phyloP scores from a whole-genome alignment of 2,888 invertebrate genomes.

The Mamestra brassicae region DNA sequence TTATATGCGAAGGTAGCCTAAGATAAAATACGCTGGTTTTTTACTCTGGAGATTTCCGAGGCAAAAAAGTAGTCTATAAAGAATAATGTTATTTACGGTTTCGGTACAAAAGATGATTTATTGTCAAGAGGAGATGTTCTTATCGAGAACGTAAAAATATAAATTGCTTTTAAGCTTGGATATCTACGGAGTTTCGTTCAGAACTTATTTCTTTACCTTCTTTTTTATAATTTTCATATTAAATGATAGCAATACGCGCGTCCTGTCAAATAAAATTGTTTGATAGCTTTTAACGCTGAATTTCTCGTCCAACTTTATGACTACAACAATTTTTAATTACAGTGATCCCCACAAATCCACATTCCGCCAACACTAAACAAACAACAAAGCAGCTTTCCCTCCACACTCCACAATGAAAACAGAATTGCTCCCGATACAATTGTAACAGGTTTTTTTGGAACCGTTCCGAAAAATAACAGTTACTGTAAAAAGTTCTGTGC shows the following conservation, averaged over 20 bases:
- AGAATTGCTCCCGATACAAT: constrained; percentile 57
- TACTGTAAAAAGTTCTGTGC: constrained; percentile 73
- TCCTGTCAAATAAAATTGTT: neutral
- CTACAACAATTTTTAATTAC: constrained; percentile 20
- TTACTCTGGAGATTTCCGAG: constrained; percentile 18
- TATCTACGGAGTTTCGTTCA: neutral
- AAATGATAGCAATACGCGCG: neutral
- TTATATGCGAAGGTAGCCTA: constrained; percentile 33
- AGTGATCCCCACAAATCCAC: constrained; percentile 28
- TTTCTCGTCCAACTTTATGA: neutral
- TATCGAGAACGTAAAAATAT: constrained; percentile 48
- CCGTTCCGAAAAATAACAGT: constrained; percentile 67
- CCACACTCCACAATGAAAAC: constrained; percentile 48
- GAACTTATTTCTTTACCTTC: constrained; percentile 5
- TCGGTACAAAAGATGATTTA: constrained; percentile 51
- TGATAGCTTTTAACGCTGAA: neutral
- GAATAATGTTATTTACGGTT: constrained; percentile 49
- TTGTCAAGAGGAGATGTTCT: constrained; percentile 37
- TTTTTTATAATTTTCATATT: neutral
- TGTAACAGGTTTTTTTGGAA: constrained; percentile 24
- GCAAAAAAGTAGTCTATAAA: constrained; percentile 35
- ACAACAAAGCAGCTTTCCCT: constrained; percentile 41
- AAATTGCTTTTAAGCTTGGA: constrained; percentile 27
- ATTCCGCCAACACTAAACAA: constrained; percentile 23
- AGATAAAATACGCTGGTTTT: constrained; percentile 16